These are phyloP conservation scores for Lepidochrysops patricia DNA, from an alignment of 2,888 invertebrate species.

Conservation along the genomic window DNA sequence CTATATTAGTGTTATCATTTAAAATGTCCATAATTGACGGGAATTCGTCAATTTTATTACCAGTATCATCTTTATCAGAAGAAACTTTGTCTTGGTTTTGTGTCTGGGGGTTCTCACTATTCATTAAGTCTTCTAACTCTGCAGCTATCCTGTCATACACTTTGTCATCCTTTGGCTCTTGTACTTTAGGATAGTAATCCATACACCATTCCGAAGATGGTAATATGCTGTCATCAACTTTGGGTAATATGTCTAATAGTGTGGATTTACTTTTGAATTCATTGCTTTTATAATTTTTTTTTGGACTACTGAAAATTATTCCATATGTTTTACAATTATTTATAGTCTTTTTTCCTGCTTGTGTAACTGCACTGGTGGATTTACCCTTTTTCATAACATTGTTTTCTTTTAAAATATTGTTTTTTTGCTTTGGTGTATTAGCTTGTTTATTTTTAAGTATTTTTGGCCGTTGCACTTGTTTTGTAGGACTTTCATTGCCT, in stretches of 20 bases:
- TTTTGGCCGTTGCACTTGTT: slow-evolving; percentile 35
- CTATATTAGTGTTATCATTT: slow-evolving; percentile 38
- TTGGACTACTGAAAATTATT: slow-evolving; percentile 51
- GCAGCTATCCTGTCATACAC: slow-evolving; percentile 69
- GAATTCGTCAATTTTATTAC: slow-evolving; percentile 49
- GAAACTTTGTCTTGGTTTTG: slow-evolving; percentile 25
- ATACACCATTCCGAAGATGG: slow-evolving; percentile 64
- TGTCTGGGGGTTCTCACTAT: slow-evolving; percentile 46
- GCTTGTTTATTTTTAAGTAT: slow-evolving; percentile 32
- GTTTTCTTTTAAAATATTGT: slow-evolving; percentile 56
- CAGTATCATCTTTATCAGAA: slow-evolving; percentile 18
- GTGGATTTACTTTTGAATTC: slow-evolving; percentile 40
- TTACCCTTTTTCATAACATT: slow-evolving; percentile 37
- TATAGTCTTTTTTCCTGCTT: slow-evolving; percentile 28
- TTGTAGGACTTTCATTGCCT: slow-evolving; percentile 47
- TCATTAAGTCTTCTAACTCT: slow-evolving; percentile 67
- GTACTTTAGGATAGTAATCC: slow-evolving; percentile 58
- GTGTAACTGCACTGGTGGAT: slow-evolving; percentile 37
- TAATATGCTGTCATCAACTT: slow-evolving; percentile 45
- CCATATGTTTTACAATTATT: slow-evolving; percentile 48
- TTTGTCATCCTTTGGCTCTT: slow-evolving; percentile 61
- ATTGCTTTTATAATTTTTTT: slow-evolving; percentile 33
- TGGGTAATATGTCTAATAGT: slow-evolving; percentile 46
- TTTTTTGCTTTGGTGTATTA: slow-evolving; percentile 26
- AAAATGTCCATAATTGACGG: slow-evolving; percentile 69